Conservation (phyloP, 2,888 invertebrate genomes). For the Drosophila paramelanica region DNA sequence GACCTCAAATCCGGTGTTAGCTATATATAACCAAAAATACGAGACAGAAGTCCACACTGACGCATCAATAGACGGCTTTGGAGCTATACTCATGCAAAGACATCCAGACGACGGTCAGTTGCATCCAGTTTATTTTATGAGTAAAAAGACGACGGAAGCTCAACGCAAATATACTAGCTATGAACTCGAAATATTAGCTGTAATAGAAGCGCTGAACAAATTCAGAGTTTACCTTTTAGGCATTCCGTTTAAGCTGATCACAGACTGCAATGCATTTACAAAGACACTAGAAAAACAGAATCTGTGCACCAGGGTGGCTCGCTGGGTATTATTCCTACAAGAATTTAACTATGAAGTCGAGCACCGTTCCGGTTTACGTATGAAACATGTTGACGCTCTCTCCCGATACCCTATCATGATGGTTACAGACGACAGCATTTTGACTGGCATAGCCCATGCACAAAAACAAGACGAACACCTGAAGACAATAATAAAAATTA, state of each 20-base stretch:
- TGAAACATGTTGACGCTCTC: no score
- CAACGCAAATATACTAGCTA: slow-evolving; percentile 2
- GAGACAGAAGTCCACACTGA: slow-evolving; percentile 12
- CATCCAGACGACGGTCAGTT: slow-evolving; percentile 4
- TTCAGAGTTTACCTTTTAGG: slow-evolving; percentile 6
- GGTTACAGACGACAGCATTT: no score
- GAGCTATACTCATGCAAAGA: slow-evolving; percentile 2
- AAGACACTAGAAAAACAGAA: slow-evolving; percentile 7
- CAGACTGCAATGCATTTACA: slow-evolving; percentile 1
- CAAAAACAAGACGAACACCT: no score
- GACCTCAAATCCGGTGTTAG: no score
- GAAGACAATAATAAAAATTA: no score
- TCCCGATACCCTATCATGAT: no score
- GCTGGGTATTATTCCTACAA: neutral
- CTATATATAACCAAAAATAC: neutral
- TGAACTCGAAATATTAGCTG: slow-evolving; percentile 1
- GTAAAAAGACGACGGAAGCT: neutral
- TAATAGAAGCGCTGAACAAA: slow-evolving; percentile 6
- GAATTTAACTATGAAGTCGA: no score
- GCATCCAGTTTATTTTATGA: slow-evolving; percentile 17
- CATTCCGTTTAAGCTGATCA: slow-evolving; percentile 2
- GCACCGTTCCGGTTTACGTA: no score
- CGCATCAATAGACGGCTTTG: slow-evolving; percentile 10
- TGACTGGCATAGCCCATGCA: no score
- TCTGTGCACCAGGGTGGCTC: neutral